Base-by-base conservation (phyloP, 2,797 vertebrate species). In the Choloepus didactylus region DNA sequence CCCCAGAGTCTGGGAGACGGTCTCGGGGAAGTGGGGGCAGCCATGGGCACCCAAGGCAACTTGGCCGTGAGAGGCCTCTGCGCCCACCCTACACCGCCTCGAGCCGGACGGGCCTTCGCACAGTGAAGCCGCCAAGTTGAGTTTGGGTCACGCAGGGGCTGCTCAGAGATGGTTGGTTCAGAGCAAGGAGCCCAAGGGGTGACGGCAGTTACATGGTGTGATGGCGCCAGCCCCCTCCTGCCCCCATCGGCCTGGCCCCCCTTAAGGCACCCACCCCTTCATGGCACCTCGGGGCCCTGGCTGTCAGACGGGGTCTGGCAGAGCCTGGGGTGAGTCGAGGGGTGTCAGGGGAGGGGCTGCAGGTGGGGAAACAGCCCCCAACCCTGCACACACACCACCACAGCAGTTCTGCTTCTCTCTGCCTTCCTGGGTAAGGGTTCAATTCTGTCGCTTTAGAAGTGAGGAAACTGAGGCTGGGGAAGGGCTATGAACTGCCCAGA, bases 91-190 rank as follows among this genome's bases (percentile, higher is more conserved):
- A 11, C 35, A 7, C 9, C 35, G 21, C 4, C 64, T 27, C n/a
- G 15, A 56, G 54, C 46, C 5, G 23, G 62, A 2, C 0, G 0
- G 14, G 21, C 6, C 60, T 41, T 19, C 19, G 51, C 5, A 6
- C 41, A 4, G 0, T 1, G 51, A 16, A 15, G 29, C 49, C 2
- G 31, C 10, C 2, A 46, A 69, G 56, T 23, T 6, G 2, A 2
- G 10, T 7, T 1, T 9, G 46, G 25, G 41, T 4, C 41, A 0
- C 2, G 16, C 0, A 1, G 72, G 72, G 23, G n/a, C 64, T 12
- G 38, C 41, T 38, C 86, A 54, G 54, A 6, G 54, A 56, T 19
- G 54, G 18, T 19, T 1, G 56, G 56, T 21, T 19, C 56, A 56
- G 75, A 4, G 9, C 2, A 16, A 35, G n/a, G 29, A 9, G 14